phyloP scores from a whole-genome alignment of 1,140 invertebrate genomes.

The Hesperophylax magnus region DNA sequence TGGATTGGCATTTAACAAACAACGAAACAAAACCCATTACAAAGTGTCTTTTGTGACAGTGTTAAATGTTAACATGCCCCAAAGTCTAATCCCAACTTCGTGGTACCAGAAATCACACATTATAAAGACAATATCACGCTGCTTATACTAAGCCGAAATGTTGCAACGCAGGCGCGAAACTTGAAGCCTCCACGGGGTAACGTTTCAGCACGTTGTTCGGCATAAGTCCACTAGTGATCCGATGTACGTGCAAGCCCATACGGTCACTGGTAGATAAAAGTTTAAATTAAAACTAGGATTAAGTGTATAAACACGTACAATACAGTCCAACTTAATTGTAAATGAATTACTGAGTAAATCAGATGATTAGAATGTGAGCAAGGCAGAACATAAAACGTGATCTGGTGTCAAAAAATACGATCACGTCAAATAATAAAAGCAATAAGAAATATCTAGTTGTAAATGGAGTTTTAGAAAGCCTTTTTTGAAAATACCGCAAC shows the following conservation, averaged over 20 bases:
- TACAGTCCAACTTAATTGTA: conserved; percentile 55
- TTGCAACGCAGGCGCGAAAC: too few species aligned
- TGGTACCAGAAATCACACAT: too few species aligned
- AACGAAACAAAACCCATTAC: conserved; percentile 27
- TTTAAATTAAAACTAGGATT: conserved; percentile 57
- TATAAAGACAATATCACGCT: too few species aligned
- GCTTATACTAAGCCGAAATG: too few species aligned
- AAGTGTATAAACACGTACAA: conserved; percentile 54
- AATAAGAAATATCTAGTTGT: too few species aligned
- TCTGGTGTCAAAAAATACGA: not conserved
- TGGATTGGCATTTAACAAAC: not conserved
- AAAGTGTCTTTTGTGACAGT: conserved; percentile 24
- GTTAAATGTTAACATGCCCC: conserved; percentile 14
- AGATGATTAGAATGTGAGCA: conserved; percentile 32
- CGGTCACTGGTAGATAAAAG: conserved; percentile 42
- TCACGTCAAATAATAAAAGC: too few species aligned
- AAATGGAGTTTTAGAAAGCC: too few species aligned
- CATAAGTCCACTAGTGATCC: conserved; percentile 26
- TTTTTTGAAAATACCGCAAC: too few species aligned
- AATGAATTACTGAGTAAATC: conserved; percentile 46
- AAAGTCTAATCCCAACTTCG: not conserved
- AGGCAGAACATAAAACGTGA: conserved; percentile 11
- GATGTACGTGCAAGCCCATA: conserved; percentile 14
- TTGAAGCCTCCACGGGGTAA: too few species aligned
- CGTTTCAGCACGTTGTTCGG: not conserved